phyloP scores from a whole-genome alignment of 1,140 invertebrate species.

The Hylaeus anthracinus region DNA sequence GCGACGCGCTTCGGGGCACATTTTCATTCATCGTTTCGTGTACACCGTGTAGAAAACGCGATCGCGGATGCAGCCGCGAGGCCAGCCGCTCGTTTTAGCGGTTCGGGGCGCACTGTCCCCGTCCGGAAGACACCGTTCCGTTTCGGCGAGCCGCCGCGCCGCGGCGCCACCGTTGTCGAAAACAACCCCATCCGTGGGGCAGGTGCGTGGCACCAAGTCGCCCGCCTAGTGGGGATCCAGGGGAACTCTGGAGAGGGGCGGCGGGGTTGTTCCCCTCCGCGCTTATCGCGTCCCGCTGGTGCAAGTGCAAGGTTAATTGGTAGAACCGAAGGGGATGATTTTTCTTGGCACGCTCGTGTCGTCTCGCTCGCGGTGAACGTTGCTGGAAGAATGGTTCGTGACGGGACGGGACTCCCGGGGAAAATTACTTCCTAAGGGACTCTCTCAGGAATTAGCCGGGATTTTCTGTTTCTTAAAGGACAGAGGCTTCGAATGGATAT shows the following conservation, averaged over 20 bases:
- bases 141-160: conserved; percentile 48
- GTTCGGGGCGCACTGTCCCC: conserved; percentile 74
- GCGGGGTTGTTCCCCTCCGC: not conserved
- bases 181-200: conserved; percentile 65
- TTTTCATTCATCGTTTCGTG: conserved; percentile 74
- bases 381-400: not conserved
- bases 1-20: conserved; percentile 48
- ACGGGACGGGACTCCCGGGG: no score
- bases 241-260: not conserved
- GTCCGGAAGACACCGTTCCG: conserved; percentile 52
- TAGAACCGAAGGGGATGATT: conserved; percentile 28
- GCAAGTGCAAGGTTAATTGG: conserved; percentile 47
- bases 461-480: conserved; percentile 1
- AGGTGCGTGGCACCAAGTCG: conserved; percentile 49
- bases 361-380: not conserved
- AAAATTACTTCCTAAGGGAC: not conserved
- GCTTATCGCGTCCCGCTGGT: conserved; percentile 6
- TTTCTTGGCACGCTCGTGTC: conserved; percentile 14
- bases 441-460: not conserved
- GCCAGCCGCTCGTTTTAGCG: conserved; percentile 69
- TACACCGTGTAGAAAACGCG: conserved; percentile 55
- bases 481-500: not conserved
- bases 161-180: conserved; percentile 69
- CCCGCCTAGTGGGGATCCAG: not conserved
- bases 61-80: conserved; percentile 50